Evolutionary conservation across 2,797 vertebrate genomes (phyloP).

Genomic region (Centroberyx gerrardi): DNA sequence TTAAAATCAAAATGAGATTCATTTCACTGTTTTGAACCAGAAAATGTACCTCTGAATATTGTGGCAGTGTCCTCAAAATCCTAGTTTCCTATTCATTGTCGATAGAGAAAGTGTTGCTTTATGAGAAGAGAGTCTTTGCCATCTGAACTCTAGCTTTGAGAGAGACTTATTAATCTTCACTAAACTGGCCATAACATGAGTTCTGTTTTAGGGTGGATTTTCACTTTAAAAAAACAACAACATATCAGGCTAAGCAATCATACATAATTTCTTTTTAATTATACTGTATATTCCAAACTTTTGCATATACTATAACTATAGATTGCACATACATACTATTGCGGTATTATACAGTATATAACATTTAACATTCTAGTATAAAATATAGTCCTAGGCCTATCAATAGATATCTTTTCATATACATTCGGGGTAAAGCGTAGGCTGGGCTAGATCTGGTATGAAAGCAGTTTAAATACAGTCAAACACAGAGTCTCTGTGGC

Average conservation of each 20-base stretch:
- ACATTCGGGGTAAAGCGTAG: slow-evolving; percentile 83
- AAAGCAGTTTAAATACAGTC: slow-evolving; percentile 62
- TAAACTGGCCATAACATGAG: not conserved
- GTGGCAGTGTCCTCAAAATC: not conserved
- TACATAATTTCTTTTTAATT: slow-evolving; percentile 35
- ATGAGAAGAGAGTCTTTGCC: not conserved
- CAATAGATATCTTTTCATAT: slow-evolving; percentile 69
- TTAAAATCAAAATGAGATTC: not conserved
- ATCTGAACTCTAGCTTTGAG: not conserved
- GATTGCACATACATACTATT: slow-evolving; percentile 83
- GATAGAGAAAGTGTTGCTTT: not conserved
- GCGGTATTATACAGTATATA: slow-evolving; percentile 76
- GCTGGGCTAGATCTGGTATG: slow-evolving; percentile 57
- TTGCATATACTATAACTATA: slow-evolving; percentile 82
- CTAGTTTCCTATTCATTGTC: not conserved
- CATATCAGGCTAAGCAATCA: slow-evolving; percentile 45
- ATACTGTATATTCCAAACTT: slow-evolving; percentile 60
- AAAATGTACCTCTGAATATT: not conserved
- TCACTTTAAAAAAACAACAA: slow-evolving; percentile 53
- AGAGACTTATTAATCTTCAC: not conserved
- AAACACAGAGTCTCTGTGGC: slow-evolving; percentile 46
- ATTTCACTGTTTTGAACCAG: not conserved
- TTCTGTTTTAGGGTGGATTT: slow-evolving; percentile 57
- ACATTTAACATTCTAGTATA: slow-evolving; percentile 76
- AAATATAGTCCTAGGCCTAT: slow-evolving; percentile 77